Conservation (phyloP, 2,797 vertebrate genomes). For the Phrynocephalus vlangalii region DNA sequence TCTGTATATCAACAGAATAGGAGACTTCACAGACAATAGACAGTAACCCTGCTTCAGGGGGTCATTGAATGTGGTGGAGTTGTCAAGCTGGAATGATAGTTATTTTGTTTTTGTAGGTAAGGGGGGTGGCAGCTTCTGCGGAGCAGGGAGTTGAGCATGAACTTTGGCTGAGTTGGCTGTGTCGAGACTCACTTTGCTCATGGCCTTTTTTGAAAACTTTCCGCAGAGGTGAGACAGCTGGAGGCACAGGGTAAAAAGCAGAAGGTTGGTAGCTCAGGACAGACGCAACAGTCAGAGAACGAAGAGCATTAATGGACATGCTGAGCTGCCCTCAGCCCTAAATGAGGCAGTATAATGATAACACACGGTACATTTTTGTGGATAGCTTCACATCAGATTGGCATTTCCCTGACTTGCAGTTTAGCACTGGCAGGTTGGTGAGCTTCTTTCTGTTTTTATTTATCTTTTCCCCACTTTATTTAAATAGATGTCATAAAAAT, state of each 20-base stretch:
- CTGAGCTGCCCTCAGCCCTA: conserved; percentile 6
- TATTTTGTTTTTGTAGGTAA: not conserved
- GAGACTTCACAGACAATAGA: not conserved
- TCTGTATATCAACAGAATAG: not conserved
- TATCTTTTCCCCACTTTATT: not conserved
- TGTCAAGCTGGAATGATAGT: not conserved
- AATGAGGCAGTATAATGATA: not conserved
- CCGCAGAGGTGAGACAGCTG: conserved; percentile 17
- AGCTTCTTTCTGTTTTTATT: not conserved
- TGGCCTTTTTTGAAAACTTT: conserved; percentile 13
- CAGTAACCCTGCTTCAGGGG: too few species aligned
- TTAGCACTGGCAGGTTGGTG: not conserved
- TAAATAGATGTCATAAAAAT: conserved; percentile 21
- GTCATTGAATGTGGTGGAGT: not conserved
- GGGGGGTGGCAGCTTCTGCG: not conserved
- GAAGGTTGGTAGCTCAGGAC: not conserved
- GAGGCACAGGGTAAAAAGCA: not conserved
- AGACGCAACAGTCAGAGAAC: not conserved
- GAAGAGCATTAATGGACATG: not conserved
- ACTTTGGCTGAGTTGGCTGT: not conserved
- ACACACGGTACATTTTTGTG: conserved; percentile 8
- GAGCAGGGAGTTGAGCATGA: not conserved
- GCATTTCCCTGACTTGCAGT: not conserved
- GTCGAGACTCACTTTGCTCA: not conserved
- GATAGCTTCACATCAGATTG: conserved; percentile 13